phyloP scores from a whole-genome alignment of 2,113 vertebrate species.

The Mastomys natalensis region DNA sequence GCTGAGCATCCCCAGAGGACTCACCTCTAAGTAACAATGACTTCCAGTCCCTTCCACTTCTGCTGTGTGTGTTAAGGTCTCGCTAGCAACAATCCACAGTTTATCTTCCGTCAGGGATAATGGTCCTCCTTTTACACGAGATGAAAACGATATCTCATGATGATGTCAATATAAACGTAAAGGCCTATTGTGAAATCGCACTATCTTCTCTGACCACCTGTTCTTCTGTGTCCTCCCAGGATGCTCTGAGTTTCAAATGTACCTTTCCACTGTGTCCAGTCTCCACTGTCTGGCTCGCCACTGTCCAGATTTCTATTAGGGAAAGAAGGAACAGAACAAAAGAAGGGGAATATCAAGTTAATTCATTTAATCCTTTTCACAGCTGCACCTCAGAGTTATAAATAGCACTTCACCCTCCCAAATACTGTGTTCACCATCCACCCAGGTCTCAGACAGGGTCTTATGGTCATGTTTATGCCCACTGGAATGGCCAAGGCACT shows the following conservation, averaged over 20 bases:
- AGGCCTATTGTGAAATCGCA: background rate
- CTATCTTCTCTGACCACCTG: background rate
- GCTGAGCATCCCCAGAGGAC: background rate
- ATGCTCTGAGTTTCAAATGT: background rate
- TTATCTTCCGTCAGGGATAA: background rate
- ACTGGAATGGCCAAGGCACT: background rate
- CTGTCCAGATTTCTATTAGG: background rate
- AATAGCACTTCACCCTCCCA: background rate
- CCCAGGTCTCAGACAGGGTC: background rate
- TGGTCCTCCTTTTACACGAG: background rate
- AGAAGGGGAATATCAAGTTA: background rate
- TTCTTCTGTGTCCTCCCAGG: background rate
- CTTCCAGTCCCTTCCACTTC: background rate
- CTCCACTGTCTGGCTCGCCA: background rate
- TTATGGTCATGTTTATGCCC: background rate
- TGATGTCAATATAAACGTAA: background rate
- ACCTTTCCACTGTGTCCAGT: background rate
- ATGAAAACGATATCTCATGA: background rate
- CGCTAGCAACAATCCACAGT: background rate
- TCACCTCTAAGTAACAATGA: background rate
- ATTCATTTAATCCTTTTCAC: conserved; percentile 64
- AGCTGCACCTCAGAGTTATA: conserved; percentile 8
- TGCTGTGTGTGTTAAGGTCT: background rate
- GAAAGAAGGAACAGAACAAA: background rate
- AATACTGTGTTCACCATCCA: background rate